Base-by-base conservation (phyloP, 1,140 invertebrate species). In the Drosophila oshimai region DNA sequence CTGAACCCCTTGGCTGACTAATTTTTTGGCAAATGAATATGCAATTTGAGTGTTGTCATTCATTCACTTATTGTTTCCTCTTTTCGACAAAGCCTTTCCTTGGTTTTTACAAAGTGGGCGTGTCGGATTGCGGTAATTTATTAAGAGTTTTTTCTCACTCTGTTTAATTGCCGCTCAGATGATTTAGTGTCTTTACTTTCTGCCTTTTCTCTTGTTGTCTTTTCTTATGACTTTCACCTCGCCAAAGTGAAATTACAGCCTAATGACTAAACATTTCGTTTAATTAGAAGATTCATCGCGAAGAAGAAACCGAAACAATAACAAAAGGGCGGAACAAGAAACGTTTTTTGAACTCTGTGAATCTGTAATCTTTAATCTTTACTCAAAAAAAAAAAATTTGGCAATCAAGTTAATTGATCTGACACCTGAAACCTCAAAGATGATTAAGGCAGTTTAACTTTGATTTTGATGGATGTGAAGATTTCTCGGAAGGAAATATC, bases 181-280 rank as follows among this genome's bases (percentile, higher is more conserved):
- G 58, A 87, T 81, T 70, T 60, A 42, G 50, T 57, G 55, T 55
- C 31, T 33, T 68, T 33, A 42, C 62, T 81, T 71, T 60, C 47
- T 18, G 20, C 15, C 33, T 65, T 31, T 64, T 58, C 58, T 33
- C 58, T 18, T n/a, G 13, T 46, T 50, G 42, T 76, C 20, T 41
- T 69, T 37, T 49, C 44, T 50, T 62, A 53, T 53, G 74, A 87
- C 81, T 86, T 86, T 86, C 76, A 87, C 81, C 81, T 70, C 61
- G 44, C 53, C 47, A 39, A 76, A 78, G 81, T 87, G 76, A 87
- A 86, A 86, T 86, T 81, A 61, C 58, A 50, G 81, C 68, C 73
- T 86, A 87, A 86, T 86, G 80, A 86, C 81, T 76, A 71, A 57
- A 71, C 81, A 81, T 87, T 81, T 86, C 68, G 62, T 71, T 87